Percentiles rank a stretch among this genome's conserved stretches.
Evolutionary conservation across 2,113 vertebrate species (phyloP).

Genomic region (Anolis carolinensis): DNA sequence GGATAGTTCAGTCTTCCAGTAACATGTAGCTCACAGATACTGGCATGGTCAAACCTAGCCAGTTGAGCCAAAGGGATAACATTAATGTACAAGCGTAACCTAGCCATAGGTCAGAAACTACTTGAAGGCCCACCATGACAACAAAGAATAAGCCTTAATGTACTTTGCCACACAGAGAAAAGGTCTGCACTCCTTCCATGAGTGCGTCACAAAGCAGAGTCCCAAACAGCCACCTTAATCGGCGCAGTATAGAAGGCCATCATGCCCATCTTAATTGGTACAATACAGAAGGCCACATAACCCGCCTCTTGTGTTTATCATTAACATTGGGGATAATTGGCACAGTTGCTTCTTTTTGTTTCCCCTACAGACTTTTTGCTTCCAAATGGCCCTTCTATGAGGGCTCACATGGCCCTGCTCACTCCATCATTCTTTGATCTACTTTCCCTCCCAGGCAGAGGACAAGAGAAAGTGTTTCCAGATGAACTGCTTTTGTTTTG

Average conservation of each 20-base stretch:
- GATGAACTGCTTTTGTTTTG: slow-evolving; percentile 34
- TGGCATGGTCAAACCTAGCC: background rate
- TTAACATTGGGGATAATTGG: slow-evolving; percentile 3
- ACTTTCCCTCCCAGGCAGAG: slow-evolving; percentile 1
- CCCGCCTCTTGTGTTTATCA: background rate
- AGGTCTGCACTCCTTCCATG: background rate
- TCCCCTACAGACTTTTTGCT: background rate
- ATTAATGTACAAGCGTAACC: background rate
- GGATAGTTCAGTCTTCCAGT: background rate
- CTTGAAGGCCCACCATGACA: no score
- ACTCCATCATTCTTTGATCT: slow-evolving; percentile 21
- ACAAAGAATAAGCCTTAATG: background rate
- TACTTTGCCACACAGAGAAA: background rate
- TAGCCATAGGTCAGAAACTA: no score
- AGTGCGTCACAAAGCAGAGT: background rate
- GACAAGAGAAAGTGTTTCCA: slow-evolving; percentile 37
- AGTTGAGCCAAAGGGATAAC: no score
- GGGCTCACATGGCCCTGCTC: background rate
- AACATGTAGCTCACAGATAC: background rate
- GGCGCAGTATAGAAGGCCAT: background rate
- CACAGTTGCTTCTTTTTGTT: slow-evolving; percentile 5
- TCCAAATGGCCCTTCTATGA: slow-evolving; percentile 1
- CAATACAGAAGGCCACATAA: background rate
- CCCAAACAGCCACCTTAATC: background rate
- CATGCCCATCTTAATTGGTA: background rate